phyloP scores from a whole-genome alignment of 2,113 vertebrate genomes.

The Pyrgilauda ruficollis region DNA sequence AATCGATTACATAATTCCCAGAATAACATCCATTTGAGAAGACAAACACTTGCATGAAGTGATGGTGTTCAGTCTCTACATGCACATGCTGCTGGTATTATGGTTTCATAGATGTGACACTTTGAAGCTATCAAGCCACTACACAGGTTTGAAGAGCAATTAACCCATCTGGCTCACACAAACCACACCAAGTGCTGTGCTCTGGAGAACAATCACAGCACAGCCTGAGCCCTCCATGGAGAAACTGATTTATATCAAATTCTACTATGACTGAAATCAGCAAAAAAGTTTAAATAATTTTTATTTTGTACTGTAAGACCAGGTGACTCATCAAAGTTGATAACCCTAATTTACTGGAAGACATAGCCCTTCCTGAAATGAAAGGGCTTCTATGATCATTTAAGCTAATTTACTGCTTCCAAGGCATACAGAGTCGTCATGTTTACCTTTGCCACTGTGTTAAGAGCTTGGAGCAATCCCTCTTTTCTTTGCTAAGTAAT shows the following conservation, averaged over 20 bases:
- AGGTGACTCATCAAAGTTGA: neutral
- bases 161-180: neutral
- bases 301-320: neutral
- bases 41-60: neutral
- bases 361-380: neutral
- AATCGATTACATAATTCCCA: neutral
- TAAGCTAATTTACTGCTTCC: neutral
- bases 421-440: neutral
- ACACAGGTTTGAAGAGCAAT: neutral
- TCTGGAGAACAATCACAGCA: rapidly evolving
- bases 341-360: neutral
- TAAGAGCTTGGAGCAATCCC: neutral
- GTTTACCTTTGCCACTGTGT: neutral
- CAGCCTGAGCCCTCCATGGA: neutral
- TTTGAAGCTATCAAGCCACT: neutral
- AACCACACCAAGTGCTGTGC: neutral
- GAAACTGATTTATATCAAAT: neutral
- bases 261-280: neutral
- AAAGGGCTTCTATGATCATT: neutral
- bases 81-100: neutral
- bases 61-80: neutral
- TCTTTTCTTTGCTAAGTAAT: neutral
- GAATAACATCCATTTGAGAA: neutral
- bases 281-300: neutral
- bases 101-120: rapidly evolving